Evolutionary conservation across 2,888 invertebrate species (phyloP).

Genomic region (Drosophila eohydei): DNA sequence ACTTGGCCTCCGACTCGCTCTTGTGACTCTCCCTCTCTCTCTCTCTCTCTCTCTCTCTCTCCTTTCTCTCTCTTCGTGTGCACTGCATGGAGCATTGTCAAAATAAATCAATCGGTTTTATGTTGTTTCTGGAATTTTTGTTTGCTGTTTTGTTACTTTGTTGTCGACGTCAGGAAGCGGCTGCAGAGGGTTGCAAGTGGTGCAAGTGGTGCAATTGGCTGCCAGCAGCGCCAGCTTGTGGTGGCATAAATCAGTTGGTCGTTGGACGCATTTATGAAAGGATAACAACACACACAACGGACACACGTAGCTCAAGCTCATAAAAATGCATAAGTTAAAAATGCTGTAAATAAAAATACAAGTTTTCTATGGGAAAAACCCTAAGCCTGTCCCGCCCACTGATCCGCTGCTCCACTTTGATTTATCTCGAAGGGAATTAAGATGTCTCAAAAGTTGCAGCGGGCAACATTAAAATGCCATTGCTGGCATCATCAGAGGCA

Average conservation of each 20-base stretch:
- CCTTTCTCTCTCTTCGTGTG: neutral
- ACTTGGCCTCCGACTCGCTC: constrained; percentile 15
- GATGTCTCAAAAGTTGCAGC: constrained; percentile 83
- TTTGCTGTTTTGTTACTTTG: constrained; percentile 78
- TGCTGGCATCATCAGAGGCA: constrained; percentile 19
- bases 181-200: constrained; percentile 39
- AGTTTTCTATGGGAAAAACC: constrained; percentile 32
- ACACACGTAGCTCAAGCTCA: constrained; percentile 48
- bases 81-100: constrained; percentile 80
- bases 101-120: constrained; percentile 84
- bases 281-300: constrained; percentile 60
- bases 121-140: constrained; percentile 82
- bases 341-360: constrained; percentile 72
- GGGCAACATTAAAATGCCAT: constrained; percentile 59
- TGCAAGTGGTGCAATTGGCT: constrained; percentile 36
- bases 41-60: neutral
- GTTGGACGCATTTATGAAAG: constrained; percentile 81
- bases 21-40: too few species aligned
- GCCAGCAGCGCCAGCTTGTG: constrained; percentile 72
- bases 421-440: constrained; percentile 82
- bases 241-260: constrained; percentile 78
- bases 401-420: constrained; percentile 53
- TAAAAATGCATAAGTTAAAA: constrained; percentile 75
- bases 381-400: neutral
- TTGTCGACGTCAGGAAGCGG: constrained; percentile 60